Evolutionary conservation across 1,140 invertebrate genomes (phyloP), one percentile per base, ranked within the genome.

Genomic region (Scaptomyza pallida): DNA sequence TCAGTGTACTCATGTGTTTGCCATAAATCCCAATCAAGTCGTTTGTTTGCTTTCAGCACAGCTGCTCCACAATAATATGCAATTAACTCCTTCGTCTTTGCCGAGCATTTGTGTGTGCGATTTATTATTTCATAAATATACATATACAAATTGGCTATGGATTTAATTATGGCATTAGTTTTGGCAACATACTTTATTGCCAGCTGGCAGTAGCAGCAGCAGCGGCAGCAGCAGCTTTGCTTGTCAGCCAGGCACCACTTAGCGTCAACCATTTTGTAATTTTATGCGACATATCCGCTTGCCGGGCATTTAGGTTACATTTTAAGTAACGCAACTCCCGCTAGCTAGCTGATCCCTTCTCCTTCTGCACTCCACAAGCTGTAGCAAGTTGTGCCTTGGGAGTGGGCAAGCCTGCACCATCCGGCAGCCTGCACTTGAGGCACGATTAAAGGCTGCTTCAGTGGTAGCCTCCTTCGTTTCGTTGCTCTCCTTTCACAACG

Each of bases 241-340:
- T 26, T 26, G 45, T 47, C 52, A 43, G 37, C 37, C 13, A 15
- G 35, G 40, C 55, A 44, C 41, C 60, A 78, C 69, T 59, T 69
- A 71, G 74, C 54, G 48, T 67, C 78, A 55, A 45, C 48, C 75
- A 65, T 85, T 30, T 76, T 75, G 64, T 54, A 69, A 74, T 77
- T 80, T 81, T 68, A 80, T 74, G 81, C 81, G 82, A 85, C 81
- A 86, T 80, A 85, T 85, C 81, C 81, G 81, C 65, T 86, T 70
- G 81, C 81, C 81, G 76, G 76, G 73, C 81, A 73, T 85, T 83
- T 83, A 72, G 80, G 75, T 85, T 83, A 68, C 80, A 63, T 85
- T n/a, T 85, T 71, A 85, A 73, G 59, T 62, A 63, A 69, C 37
- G 35, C 59, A 64, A 60, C 54, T 73, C 43, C 48, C 63, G 26